Evolutionary conservation across 2,113 vertebrate genomes (phyloP).

Genomic region (Sander vitreus): DNA sequence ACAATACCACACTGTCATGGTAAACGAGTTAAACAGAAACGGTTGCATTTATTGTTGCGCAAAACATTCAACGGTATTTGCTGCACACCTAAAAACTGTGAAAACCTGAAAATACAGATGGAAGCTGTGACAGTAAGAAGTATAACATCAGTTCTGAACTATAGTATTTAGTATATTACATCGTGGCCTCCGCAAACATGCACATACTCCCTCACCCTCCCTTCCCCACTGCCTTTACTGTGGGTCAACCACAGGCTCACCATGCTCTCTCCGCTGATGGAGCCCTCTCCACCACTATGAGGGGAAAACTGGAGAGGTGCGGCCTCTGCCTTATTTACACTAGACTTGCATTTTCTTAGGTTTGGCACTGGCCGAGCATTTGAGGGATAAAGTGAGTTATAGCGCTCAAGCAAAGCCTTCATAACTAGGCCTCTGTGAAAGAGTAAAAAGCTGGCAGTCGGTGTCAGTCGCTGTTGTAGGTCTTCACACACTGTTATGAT

Average conservation of each 20-base stretch:
- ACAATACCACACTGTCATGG: conserved; percentile 66
- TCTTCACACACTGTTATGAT: conserved; percentile 37
- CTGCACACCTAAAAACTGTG: background rate
- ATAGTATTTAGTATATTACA: conserved; percentile 20
- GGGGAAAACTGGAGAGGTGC: conserved; percentile 72
- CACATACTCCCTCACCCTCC: conserved; percentile 32
- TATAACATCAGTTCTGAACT: conserved; percentile 12
- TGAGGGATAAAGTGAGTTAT: conserved; percentile 51
- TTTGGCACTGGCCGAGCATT: conserved; percentile 58
- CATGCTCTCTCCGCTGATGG: conserved; percentile 70
- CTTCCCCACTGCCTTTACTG: conserved; percentile 64
- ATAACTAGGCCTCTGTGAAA: conserved; percentile 58
- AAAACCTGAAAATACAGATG: conserved; percentile 14
- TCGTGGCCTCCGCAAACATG: conserved; percentile 56
- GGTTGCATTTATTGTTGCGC: conserved; percentile 7
- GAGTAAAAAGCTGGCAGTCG: conserved; percentile 14
- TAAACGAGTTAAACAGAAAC: conserved; percentile 54
- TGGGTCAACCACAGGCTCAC: conserved; percentile 75
- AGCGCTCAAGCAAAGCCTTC: conserved; percentile 40
- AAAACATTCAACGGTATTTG: background rate
- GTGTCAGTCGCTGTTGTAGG: conserved; percentile 49
- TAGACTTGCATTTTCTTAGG: conserved; percentile 74
- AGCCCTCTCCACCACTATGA: conserved; percentile 71
- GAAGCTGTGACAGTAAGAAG: background rate
- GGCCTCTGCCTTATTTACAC: conserved; percentile 74